Conservation (phyloP, 2,113 vertebrate genomes). For the Pelecanus crispus region DNA sequence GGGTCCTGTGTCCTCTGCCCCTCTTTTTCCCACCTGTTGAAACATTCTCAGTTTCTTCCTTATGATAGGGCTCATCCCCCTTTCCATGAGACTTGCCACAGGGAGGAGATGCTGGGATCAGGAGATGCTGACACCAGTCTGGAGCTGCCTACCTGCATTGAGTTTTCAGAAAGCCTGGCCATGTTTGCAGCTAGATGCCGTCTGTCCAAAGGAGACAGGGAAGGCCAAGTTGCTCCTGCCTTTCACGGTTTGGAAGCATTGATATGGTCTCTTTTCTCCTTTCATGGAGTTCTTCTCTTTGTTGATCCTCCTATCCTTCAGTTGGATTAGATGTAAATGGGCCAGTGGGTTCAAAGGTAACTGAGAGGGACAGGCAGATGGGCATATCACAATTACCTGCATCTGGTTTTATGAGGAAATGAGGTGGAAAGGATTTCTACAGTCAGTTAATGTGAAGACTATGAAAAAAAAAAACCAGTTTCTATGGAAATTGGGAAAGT, state of each 20-base stretch:
- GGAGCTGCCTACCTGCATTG: neutral
- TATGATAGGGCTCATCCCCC: accelerated
- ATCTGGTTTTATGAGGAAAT: neutral
- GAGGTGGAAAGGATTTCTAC: neutral
- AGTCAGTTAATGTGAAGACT: neutral
- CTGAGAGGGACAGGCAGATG: accelerated
- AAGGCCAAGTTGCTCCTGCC: neutral
- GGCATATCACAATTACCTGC: neutral
- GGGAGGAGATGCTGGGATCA: neutral
- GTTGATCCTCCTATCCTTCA: neutral
- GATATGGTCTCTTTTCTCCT: neutral
- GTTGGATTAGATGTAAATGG: neutral
- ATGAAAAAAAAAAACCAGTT: neutral
- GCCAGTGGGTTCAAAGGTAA: neutral
- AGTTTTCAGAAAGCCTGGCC: neutral
- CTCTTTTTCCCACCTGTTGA: accelerated
- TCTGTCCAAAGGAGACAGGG: neutral
- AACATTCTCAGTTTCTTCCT: neutral
- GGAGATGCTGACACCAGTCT: neutral
- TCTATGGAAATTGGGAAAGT: neutral
- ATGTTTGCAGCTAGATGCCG: neutral
- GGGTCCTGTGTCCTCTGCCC: neutral
- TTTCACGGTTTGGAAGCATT: neutral
- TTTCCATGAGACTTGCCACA: neutral
- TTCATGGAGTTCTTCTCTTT: neutral